These are phyloP conservation scores for Sinocyclocheilus maitianheensis DNA, from an alignment of 2,113 vertebrate species.

Conservation along the genomic window DNA sequence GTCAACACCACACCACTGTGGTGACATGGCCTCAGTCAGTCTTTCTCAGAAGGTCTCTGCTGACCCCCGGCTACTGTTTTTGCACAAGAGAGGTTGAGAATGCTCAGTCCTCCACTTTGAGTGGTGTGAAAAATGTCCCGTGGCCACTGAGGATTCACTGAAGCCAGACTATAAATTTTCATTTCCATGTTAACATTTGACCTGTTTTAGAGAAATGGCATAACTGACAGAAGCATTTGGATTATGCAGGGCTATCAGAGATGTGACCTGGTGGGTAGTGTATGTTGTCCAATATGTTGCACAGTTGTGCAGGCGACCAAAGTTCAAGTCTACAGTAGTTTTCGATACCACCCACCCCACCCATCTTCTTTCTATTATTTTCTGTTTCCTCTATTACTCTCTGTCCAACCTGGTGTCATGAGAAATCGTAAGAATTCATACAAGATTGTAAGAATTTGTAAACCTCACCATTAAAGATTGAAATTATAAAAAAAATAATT, in stretches of 20 bases:
- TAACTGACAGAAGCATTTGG: background rate
- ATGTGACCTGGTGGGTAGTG: background rate
- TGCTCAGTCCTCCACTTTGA: background rate
- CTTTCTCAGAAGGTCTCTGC: constrained; percentile 14
- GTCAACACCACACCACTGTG: constrained; percentile 1
- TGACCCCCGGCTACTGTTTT: constrained; percentile 37
- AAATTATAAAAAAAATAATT: background rate
- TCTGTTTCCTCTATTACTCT: background rate
- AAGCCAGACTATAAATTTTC: background rate
- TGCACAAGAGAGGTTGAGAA: background rate
- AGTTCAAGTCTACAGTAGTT: constrained; percentile 3
- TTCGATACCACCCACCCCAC: background rate
- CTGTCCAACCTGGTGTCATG: background rate
- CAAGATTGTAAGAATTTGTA: background rate
- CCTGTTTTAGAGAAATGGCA: background rate
- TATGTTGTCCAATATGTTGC: background rate
- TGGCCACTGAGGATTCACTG: background rate
- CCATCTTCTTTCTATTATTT: background rate
- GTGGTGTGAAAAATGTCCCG: background rate
- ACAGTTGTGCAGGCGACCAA: background rate
- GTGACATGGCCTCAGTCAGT: constrained; percentile 27
- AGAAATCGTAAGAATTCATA: background rate
- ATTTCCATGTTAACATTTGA: background rate
- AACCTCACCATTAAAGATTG: background rate
- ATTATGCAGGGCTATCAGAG: background rate